A percentile compares a stretch with the other conserved stretches of the same genome.
phyloP scores from a whole-genome alignment of 2,888 invertebrate genomes.

The Erynnis tages region DNA sequence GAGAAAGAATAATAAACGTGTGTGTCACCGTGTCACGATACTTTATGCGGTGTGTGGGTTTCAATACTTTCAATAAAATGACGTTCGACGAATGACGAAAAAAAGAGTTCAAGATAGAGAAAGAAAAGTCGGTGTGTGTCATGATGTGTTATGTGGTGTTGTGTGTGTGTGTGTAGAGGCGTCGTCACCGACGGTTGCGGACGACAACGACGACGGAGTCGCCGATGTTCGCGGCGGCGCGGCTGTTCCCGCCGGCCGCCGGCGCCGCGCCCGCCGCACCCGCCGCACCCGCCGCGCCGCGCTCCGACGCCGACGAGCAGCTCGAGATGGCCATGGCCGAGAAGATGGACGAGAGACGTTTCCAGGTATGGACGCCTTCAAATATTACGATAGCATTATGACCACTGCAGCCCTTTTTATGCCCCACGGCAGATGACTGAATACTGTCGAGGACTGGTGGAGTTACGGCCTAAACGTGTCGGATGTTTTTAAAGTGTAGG shows the following conservation, averaged over 20 bases:
- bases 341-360: slow-evolving; percentile 61
- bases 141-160: too few species aligned
- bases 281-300: slow-evolving; percentile 45
- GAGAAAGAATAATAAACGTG: too few species aligned
- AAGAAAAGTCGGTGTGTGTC: too few species aligned
- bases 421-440: too few species aligned
- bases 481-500: too few species aligned
- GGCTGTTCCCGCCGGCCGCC: slow-evolving; percentile 34
- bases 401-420: not conserved
- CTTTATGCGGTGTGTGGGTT: too few species aligned
- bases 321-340: slow-evolving; percentile 68
- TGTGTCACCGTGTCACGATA: too few species aligned
- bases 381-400: not conserved
- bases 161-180: slow-evolving; percentile 45
- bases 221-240: slow-evolving; percentile 36
- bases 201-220: slow-evolving; percentile 51
- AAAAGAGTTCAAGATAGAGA: too few species aligned
- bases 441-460: too few species aligned
- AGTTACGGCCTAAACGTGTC: too few species aligned
- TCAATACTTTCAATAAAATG: too few species aligned
- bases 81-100: too few species aligned
- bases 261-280: slow-evolving; percentile 48
- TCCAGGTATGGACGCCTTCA: slow-evolving; percentile 50
- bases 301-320: slow-evolving; percentile 44
- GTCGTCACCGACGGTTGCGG: slow-evolving; percentile 61